Conservation (phyloP, 2,113 vertebrate species). For the Anguilla rostrata region DNA sequence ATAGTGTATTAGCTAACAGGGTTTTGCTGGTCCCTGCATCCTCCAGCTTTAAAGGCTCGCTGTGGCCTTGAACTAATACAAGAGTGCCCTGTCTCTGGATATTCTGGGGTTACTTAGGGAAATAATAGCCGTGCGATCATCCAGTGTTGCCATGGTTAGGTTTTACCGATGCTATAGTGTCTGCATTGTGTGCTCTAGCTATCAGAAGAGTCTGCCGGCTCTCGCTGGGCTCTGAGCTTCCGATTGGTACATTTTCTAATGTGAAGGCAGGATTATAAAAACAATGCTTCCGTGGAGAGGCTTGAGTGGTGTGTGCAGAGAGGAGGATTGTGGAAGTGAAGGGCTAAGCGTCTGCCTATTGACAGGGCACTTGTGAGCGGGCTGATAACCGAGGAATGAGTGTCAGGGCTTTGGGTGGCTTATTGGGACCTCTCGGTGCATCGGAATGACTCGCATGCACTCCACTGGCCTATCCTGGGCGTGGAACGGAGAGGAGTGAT, state of each 20-base stretch:
- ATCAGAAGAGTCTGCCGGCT: not conserved
- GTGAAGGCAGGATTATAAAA: not conserved
- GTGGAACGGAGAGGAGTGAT: not conserved
- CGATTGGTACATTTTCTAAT: not conserved
- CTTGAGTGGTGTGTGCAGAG: not conserved
- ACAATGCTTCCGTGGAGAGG: not conserved
- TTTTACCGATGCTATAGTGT: not conserved
- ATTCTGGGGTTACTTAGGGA: not conserved
- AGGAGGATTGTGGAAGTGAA: not conserved
- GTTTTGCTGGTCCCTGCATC: not conserved
- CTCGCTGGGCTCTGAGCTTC: not conserved
- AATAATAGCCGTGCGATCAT: not conserved
- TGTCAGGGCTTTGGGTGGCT: constrained; percentile 3
- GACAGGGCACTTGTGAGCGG: not conserved
- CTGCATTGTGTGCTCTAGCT: not conserved
- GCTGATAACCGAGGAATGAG: not conserved
- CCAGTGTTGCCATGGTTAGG: not conserved
- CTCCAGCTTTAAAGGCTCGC: not conserved
- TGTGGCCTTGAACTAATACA: not conserved
- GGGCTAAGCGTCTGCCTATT: constrained; percentile 4
- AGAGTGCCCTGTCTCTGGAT: not conserved
- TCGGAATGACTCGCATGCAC: not conserved
- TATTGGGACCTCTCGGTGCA: not conserved
- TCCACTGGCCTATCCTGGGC: not conserved
- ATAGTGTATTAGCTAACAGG: not conserved